Evolutionary conservation across 2,113 vertebrate genomes (phyloP).

Genomic region (Chunga burmeisteri): DNA sequence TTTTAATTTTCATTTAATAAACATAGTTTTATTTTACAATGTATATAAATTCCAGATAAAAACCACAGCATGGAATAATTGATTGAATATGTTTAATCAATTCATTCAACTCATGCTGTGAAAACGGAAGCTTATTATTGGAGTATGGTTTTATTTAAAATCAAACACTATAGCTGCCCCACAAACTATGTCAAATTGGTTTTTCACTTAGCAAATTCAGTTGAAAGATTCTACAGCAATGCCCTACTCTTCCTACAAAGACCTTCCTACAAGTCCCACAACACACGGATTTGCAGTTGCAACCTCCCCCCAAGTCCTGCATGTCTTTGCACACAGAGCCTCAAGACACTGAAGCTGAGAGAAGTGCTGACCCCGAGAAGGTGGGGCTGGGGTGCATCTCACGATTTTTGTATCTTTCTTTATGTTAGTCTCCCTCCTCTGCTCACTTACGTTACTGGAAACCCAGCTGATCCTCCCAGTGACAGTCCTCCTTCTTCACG

Average conservation of each 20-base stretch:
- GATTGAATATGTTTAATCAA: neutral
- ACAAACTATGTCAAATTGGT: neutral
- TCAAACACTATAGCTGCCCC: neutral
- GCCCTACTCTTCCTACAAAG: neutral
- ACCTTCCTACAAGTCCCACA: neutral
- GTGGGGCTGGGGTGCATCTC: neutral
- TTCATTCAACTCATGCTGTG: neutral
- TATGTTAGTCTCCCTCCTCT: neutral
- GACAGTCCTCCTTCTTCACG: fast-evolving
- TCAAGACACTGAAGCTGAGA: neutral
- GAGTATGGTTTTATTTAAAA: conserved; percentile 2
- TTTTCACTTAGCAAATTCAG: neutral
- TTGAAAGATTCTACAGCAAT: neutral
- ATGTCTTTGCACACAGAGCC: neutral
- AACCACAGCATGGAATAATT: neutral
- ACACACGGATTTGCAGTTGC: neutral
- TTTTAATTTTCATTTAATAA: conserved; percentile 5
- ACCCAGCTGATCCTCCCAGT: neutral
- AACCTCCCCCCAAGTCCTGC: neutral
- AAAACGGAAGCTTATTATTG: neutral
- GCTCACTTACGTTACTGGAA: neutral
- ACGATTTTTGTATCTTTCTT: neutral
- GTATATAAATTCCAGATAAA: neutral
- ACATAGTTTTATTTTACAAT: neutral
- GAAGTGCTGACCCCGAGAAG: neutral